Base-by-base conservation (phyloP, 1,140 invertebrate genomes). In the Condylostylus longicornis region DNA sequence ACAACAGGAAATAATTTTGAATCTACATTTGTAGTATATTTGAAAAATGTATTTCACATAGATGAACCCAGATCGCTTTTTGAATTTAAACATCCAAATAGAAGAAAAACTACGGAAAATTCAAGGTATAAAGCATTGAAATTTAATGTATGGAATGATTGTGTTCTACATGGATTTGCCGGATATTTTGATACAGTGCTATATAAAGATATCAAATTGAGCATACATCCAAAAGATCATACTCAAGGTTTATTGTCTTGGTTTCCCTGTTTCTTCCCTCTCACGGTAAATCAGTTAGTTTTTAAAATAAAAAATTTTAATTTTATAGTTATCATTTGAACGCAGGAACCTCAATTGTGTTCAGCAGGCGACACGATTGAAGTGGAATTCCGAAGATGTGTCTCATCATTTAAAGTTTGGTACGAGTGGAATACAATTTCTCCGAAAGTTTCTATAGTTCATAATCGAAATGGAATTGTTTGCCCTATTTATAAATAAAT, bases 221-320 rank as follows among this genome's bases (percentile, higher is more conserved):
- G 90, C 55, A 98, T 93, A 53, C 71, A 83, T 45, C 93, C 93
- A 4, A 64, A 71, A 13, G 88, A 82, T 5, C 82, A 93, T 55
- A 89, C 88, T 22, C 67, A 70, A 4, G 82, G 82, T 51, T 90
- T 97, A 86, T 86, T 93, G 47, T 90, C 87, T 45, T 98, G 94
- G 94, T 98, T 97, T 58, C 90, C 93, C 10, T 86, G 95, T 35
- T 85, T 83, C 44, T 94, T 96, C 57, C 90, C 93, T 18, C 72
- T 95, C 14, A 71, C 71, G 61, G 82, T 85, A 69, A 58, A 58
- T 40, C 4, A 29, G 18, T 37, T 21, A 20, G 14, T 18, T 19
- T 7, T 15, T 7, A 10, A n/a, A 15, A 13, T 10, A 9, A 8
- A 20, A 9, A 6, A 36, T 40, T 38, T 42, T 33, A 48, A 35